Evolutionary conservation across 2,113 vertebrate genomes (phyloP).

Genomic region (Myotis yumanensis): DNA sequence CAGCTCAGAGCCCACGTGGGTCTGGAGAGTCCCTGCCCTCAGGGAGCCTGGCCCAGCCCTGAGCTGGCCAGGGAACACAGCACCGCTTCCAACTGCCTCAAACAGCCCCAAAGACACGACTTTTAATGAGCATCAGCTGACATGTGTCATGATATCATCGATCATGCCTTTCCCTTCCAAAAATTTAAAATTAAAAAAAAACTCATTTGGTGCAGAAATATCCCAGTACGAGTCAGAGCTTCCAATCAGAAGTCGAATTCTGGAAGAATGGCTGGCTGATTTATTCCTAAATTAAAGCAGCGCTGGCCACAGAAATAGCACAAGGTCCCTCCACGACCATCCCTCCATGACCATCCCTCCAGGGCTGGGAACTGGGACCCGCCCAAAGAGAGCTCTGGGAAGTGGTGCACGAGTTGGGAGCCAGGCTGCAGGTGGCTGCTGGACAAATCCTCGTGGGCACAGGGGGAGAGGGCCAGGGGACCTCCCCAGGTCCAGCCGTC

Average conservation of each 20-base stretch:
- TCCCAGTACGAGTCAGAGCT: neutral
- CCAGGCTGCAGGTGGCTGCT: neutral
- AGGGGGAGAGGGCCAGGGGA: neutral
- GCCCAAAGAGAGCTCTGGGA: too few species aligned
- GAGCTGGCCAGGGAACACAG: neutral
- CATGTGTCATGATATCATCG: neutral
- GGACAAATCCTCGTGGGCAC: neutral
- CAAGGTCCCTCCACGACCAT: neutral
- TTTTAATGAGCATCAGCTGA: conserved; percentile 1
- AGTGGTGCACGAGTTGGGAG: rapidly evolving
- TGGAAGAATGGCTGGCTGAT: neutral
- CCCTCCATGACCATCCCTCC: too few species aligned
- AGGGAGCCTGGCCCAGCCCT: neutral
- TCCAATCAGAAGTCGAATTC: neutral
- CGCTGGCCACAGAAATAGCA: neutral
- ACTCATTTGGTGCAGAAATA: conserved; percentile 52
- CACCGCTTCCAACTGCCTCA: neutral
- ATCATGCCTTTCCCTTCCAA: neutral
- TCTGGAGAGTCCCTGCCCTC: neutral
- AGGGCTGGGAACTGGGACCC: neutral
- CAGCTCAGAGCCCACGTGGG: neutral
- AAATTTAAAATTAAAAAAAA: neutral
- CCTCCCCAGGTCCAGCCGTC: neutral
- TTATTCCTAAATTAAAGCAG: neutral
- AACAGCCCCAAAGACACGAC: neutral